Evolutionary conservation across 2,797 vertebrate genomes (phyloP).

Genomic region (Sternarchorhynchus goeldii): DNA sequence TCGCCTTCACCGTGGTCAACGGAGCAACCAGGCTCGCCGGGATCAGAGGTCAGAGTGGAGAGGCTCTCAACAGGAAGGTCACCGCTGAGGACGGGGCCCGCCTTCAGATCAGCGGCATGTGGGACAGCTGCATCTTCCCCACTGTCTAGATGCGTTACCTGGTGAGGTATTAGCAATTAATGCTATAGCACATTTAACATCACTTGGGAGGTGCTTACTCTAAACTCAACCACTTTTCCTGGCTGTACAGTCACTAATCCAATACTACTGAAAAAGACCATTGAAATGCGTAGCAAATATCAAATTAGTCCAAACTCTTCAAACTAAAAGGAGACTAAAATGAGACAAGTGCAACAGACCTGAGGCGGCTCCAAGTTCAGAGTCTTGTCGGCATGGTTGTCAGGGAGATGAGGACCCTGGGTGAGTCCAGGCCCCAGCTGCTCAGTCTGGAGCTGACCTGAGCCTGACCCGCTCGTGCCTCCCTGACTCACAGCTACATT

Average conservation of each 20-base stretch:
- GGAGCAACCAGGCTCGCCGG: conserved; percentile 50
- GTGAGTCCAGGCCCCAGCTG: conserved; percentile 7
- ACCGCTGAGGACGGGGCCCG: conserved; percentile 37
- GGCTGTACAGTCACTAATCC: too few species aligned
- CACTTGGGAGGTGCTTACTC: too few species aligned
- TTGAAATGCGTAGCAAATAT: too few species aligned
- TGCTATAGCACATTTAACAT: background rate
- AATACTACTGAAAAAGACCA: too few species aligned
- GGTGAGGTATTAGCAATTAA: conserved; percentile 44
- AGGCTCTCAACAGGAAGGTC: conserved; percentile 40
- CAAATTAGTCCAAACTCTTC: too few species aligned
- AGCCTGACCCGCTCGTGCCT: background rate
- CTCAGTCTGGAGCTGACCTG: background rate
- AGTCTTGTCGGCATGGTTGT: background rate
- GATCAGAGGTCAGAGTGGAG: conserved; percentile 35
- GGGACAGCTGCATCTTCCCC: conserved; percentile 44
- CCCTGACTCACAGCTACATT: conserved; percentile 28
- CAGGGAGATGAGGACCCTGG: conserved; percentile 7
- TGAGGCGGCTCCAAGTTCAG: conserved; percentile 34
- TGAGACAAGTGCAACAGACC: conserved; percentile 18
- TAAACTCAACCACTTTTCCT: too few species aligned
- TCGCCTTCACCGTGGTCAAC: conserved; percentile 52
- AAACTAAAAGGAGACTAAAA: too few species aligned
- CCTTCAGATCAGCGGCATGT: conserved; percentile 25
- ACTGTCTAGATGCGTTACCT: conserved; percentile 57